Evolutionary conservation across 2,113 vertebrate genomes (phyloP).

Genomic region (Elaphurus davidianus): DNA sequence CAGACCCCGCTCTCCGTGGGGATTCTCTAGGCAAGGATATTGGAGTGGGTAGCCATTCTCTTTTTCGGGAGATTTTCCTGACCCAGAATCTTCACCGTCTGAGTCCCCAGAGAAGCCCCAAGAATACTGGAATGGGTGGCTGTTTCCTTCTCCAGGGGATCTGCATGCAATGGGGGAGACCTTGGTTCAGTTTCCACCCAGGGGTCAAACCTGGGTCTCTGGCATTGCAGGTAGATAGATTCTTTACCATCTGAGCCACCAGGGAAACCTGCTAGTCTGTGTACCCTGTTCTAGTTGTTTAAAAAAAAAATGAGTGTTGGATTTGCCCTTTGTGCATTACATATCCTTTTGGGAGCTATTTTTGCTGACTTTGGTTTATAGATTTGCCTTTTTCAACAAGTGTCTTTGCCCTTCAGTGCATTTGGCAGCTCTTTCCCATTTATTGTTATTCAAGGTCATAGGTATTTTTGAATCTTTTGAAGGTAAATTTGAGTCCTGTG

Average conservation of each 20-base stretch:
- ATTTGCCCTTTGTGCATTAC: no score
- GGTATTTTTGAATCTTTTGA: not conserved
- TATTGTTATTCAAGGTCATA: not conserved
- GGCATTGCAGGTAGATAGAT: not conserved
- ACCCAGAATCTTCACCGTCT: not conserved
- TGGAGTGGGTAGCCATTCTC: not conserved
- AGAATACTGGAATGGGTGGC: not conserved
- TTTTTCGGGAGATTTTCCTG: not conserved
- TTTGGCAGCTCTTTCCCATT: not conserved
- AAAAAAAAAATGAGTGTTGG: not conserved
- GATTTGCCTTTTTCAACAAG: not conserved
- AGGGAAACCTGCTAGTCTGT: not conserved
- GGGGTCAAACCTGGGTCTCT: not conserved
- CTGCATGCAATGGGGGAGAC: not conserved
- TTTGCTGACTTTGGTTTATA: not conserved
- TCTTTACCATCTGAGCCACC: not conserved
- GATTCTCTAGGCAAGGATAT: not conserved
- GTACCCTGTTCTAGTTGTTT: fast-evolving
- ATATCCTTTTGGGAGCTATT: not conserved
- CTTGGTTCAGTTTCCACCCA: not conserved
- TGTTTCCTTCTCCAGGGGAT: not conserved
- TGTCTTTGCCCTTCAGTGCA: not conserved
- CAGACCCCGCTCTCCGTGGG: not conserved
- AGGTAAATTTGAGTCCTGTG: not conserved
- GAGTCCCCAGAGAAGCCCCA: not conserved